phyloP scores from a whole-genome alignment of 2,797 vertebrate species.

The Oreochromis grahami region DNA sequence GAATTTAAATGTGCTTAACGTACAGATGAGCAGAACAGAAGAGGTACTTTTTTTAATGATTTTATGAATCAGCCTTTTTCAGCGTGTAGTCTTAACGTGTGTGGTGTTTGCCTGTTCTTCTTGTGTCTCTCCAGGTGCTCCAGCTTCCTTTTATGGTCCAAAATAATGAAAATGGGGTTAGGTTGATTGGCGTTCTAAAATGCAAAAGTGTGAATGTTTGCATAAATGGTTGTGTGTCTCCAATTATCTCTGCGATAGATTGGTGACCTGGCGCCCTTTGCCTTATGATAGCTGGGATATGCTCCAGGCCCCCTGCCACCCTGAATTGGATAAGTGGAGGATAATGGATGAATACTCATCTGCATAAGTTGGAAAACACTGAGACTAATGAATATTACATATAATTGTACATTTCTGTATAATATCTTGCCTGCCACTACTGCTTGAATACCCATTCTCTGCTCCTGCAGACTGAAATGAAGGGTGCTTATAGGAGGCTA shows the following conservation, averaged over 20 bases:
- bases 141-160: neutral
- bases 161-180: neutral
- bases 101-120: neutral
- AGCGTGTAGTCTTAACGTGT: rapidly evolving
- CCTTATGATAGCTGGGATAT: neutral
- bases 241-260: neutral
- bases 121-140: neutral
- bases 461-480: neutral
- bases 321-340: neutral
- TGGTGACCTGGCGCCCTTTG: neutral
- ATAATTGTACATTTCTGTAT: neutral
- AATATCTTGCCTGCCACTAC: neutral
- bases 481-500: neutral
- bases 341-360: neutral
- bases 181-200: neutral
- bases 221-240: neutral
- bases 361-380: rapidly evolving
- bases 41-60: neutral
- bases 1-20: neutral
- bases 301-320: neutral
- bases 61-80: neutral
- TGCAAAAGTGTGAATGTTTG: neutral
- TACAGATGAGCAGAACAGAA: neutral
- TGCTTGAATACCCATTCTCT: neutral
- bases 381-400: neutral